These are phyloP conservation scores for Champsocephalus gunnari DNA, from an alignment of 2,797 vertebrate species.

Conservation along the genomic window DNA sequence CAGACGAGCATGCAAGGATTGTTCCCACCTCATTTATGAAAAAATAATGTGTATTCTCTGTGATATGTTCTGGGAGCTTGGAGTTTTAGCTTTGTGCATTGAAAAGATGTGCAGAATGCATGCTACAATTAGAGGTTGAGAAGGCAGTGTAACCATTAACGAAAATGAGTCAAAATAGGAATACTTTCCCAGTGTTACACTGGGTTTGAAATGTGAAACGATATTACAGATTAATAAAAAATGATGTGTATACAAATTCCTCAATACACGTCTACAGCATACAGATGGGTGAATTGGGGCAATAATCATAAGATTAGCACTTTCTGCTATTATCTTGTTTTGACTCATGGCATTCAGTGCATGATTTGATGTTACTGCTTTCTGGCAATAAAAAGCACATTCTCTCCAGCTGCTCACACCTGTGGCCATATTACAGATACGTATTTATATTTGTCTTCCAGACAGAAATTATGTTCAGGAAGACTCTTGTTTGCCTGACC, in stretches of 20 bases:
- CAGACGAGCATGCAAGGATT: slow-evolving; percentile 66
- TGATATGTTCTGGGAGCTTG: slow-evolving; percentile 63
- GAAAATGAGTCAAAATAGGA: slow-evolving; percentile 86
- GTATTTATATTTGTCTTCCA: slow-evolving; percentile 89
- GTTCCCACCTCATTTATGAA: slow-evolving; percentile 67
- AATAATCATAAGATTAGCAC: slow-evolving; percentile 39
- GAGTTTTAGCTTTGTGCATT: slow-evolving; percentile 85
- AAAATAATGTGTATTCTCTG: slow-evolving; percentile 65
- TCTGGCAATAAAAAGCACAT: slow-evolving; percentile 82
- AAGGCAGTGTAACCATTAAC: slow-evolving; percentile 85
- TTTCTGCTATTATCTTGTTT: slow-evolving; percentile 78
- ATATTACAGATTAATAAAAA: slow-evolving; percentile 18
- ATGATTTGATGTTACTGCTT: slow-evolving; percentile 80
- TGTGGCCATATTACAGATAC: slow-evolving; percentile 80
- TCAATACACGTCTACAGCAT: slow-evolving; percentile 13
- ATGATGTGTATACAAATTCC: not conserved
- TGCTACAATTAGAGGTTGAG: slow-evolving; percentile 83
- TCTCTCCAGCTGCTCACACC: slow-evolving; percentile 86
- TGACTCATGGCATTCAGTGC: slow-evolving; percentile 84
- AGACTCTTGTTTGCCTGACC: slow-evolving; percentile 85
- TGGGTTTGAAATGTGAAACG: slow-evolving; percentile 43
- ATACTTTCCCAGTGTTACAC: slow-evolving; percentile 47
- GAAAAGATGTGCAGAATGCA: slow-evolving; percentile 84
- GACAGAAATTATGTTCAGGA: slow-evolving; percentile 88
- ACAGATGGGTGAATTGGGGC: slow-evolving; percentile 44